Evolutionary conservation across 2,888 invertebrate genomes (phyloP), one percentile per base, ranked within the genome.

Genomic region (Nezara viridula): DNA sequence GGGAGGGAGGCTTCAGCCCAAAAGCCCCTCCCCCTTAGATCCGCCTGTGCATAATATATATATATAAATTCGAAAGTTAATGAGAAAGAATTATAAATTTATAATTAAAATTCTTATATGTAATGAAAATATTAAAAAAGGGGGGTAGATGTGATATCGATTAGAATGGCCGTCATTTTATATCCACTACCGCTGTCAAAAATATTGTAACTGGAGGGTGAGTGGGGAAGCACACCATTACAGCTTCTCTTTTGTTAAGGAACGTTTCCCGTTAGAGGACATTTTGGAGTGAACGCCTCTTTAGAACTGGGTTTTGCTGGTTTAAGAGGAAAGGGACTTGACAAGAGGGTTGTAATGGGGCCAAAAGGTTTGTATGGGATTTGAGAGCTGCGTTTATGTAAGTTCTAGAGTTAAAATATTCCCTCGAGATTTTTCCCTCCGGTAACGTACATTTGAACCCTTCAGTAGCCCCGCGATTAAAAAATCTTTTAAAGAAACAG

Each of bases 241-340:
- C 81, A 40, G 81, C 40, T 44, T 81, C 81, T 44, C 81, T 81
- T 81, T 81, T 81, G 81, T 81, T 81, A 44, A 81, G 81, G 81
- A 81, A 81, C 81, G 44, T 81, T 81, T 81, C 40, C 81, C 32
- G 81, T 81, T 81, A 81, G 81, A 44, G 81, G 10, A 81, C 81
- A 81, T 81, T 81, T 81, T 44, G 81, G 81, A 81, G 81, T 81
- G 81, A 81, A 44, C 81, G 81, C 81, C 81, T 81, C 81, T 81
- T 81, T 81, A 81, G 81, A 81, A 44, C 81, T 44, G 40, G 81
- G 81, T 81, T 81, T 81, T 81, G 81, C 40, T 81, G 40, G 40
- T 40, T 81, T 81, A 81, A 81, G 81, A 81, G 81, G 44, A 44
- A 81, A 44, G 81, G 40, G 40, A 2, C 81, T 44, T 81, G 81